Percentiles rank a stretch among this genome's conserved stretches.
These are phyloP conservation scores for Aricia agestis DNA, from an alignment of 1,140 invertebrate species.

Conservation along the genomic window DNA sequence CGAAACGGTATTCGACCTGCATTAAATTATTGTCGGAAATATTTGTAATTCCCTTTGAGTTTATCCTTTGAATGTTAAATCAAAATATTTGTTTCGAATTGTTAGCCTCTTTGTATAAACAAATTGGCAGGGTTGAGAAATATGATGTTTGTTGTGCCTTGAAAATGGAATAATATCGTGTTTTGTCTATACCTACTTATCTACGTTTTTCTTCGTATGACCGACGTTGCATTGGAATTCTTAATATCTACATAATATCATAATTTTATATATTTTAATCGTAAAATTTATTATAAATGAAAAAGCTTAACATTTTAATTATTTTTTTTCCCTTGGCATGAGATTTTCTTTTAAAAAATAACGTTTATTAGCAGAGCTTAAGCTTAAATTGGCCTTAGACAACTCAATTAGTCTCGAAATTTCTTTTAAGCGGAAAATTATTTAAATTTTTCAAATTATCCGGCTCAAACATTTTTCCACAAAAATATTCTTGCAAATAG, in stretches of 20 bases:
- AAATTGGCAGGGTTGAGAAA: background rate
- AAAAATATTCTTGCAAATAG: conserved; percentile 10
- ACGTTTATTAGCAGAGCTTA: background rate
- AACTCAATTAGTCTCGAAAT: conserved; percentile 3
- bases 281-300: background rate
- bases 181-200: too few species aligned
- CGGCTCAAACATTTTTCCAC: background rate
- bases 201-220: too few species aligned
- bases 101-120: background rate
- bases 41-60: background rate
- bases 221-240: too few species aligned
- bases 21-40: background rate
- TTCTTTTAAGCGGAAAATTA: conserved; percentile 12
- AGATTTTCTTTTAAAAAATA: background rate
- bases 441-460: conserved; percentile 27
- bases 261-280: too few species aligned
- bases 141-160: too few species aligned
- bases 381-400: conserved; percentile 7
- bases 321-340: background rate
- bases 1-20: background rate
- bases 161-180: too few species aligned
- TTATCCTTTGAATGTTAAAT: background rate
- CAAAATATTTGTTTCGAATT: background rate
- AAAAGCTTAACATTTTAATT: background rate
- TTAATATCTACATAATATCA: too few species aligned